Conservation (phyloP, 1,140 invertebrate genomes). For the Zaprionus ornatus region DNA sequence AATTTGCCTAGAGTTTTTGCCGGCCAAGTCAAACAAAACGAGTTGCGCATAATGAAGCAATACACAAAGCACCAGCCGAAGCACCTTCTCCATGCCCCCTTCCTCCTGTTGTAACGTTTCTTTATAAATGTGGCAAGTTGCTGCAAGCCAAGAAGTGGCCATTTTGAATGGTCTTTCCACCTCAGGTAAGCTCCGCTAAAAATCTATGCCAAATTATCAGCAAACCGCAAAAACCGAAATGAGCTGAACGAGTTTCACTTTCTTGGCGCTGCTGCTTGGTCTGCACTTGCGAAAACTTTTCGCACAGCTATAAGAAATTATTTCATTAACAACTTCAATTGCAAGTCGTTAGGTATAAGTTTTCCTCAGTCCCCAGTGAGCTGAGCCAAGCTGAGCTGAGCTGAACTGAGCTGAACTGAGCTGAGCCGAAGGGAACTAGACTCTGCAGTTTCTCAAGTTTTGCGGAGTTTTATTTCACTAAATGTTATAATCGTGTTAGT, state of each 20-base stretch:
- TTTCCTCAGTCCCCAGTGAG: conserved; percentile 11
- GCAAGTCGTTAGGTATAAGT: conserved; percentile 60
- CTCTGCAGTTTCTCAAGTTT: conserved; percentile 39
- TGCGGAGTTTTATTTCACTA: conserved; percentile 61
- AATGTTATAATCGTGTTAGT: conserved; percentile 77
- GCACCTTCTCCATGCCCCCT: background rate
- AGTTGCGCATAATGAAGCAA: conserved; percentile 80
- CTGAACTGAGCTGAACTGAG: no score
- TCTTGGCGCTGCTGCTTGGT: conserved; percentile 35
- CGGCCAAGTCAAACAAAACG: conserved; percentile 76
- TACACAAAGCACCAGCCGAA: conserved; percentile 54
- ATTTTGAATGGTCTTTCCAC: conserved; percentile 14
- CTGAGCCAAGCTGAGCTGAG: background rate
- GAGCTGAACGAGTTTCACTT: conserved; percentile 75
- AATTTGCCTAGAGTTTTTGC: conserved; percentile 77
- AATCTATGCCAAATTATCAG: conserved; percentile 77
- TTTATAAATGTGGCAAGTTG: conserved; percentile 59
- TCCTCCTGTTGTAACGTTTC: background rate
- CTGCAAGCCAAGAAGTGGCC: conserved; percentile 29
- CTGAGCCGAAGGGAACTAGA: no score
- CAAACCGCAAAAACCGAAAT: conserved; percentile 29
- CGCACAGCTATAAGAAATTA: conserved; percentile 65
- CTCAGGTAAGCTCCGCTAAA: conserved; percentile 24
- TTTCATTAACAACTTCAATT: conserved; percentile 81
- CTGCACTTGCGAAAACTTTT: conserved; percentile 41